Base-by-base conservation (phyloP, 2,797 vertebrate genomes). In the Sebastolobus altivelis region DNA sequence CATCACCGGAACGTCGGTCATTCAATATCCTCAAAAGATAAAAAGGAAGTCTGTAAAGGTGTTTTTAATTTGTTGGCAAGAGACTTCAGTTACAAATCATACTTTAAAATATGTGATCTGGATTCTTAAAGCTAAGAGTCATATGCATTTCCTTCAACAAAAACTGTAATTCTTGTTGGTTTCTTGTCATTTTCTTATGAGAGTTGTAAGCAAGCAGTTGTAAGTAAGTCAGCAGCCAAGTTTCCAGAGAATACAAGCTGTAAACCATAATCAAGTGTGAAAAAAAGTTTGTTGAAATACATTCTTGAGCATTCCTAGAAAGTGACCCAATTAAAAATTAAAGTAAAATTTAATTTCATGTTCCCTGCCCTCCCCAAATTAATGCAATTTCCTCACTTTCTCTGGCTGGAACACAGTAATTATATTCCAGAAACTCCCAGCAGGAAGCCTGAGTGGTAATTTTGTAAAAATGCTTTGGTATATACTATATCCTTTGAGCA, bases 391-490 rank as follows among this genome's bases (percentile, higher is more conserved):
- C 61, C 12, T 25, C 61, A 22, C 13, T 16, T 40, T 25, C 62
- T 65, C 73, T 38, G 66, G 52, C 61, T 68, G 52, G 46, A 40
- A 56, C 70, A 72, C 54, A 58, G 46, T 80, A 85, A 88, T 88
- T 88, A 84, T 62, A 70, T 58, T 71, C 29, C 54, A 75, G 43
- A 80, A 63, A 80, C 25, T 82, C 77, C 73, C 84, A 88, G 79
- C 43, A 82, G 72, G 75, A 69, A 61, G 27, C 56, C 75, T 3
- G 46, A 77, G 43, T 49, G 43, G 68, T 76, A 46, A 62, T 70
- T 78, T 66, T 8, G 16, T 46, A 18, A 66, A 77, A 80, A 69
- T 11, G 62, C 38, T 73, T 35, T 31, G 33, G 33, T 65, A 58
- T 4, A 20, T 60, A 65, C 8, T 27, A 16, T 8, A 72, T 40